Conservation (phyloP, 2,888 invertebrate species). For the Tetragonula carbonaria region DNA sequence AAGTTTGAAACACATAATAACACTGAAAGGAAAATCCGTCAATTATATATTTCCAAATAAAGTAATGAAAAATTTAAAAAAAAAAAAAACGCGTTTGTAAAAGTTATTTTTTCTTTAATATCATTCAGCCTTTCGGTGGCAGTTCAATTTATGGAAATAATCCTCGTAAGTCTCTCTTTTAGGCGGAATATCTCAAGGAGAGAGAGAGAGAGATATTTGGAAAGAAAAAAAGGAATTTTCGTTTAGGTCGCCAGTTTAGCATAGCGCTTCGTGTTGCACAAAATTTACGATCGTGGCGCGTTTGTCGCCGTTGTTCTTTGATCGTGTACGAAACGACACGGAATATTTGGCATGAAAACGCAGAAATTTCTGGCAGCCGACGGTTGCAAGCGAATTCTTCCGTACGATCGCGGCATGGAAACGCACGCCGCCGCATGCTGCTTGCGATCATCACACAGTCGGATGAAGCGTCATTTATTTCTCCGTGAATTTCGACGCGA, state of each 20-base stretch:
- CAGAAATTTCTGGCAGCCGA: constrained; percentile 46
- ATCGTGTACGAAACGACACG: not conserved
- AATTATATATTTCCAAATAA: too few relatives aligned
- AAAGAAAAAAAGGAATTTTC: too few relatives aligned
- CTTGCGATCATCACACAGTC: constrained; percentile 21
- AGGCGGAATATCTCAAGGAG: too few relatives aligned
- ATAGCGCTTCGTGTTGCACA: not conserved
- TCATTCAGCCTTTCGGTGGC: too few relatives aligned
- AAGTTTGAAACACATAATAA: too few relatives aligned
- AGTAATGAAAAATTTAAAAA: too few relatives aligned
- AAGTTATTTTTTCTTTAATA: too few relatives aligned
- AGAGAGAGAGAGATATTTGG: too few relatives aligned
- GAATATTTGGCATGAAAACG: constrained; percentile 51
- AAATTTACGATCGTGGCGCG: constrained; percentile 43
- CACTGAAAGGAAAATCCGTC: too few relatives aligned
- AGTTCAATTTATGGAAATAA: too few relatives aligned
- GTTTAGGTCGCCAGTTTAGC: not conserved
- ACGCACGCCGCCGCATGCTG: constrained; percentile 7
- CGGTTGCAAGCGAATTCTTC: constrained; percentile 38
- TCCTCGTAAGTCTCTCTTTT: too few relatives aligned
- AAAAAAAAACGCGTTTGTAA: too few relatives aligned
- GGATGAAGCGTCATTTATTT: constrained; percentile 54
- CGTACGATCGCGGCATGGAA: constrained; percentile 49
- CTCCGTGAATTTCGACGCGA: constrained; percentile 4
- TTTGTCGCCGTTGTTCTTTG: constrained; percentile 6